These are phyloP conservation scores for Micrastur ruficollis DNA, from an alignment of 2,797 vertebrate species.

Conservation along the genomic window DNA sequence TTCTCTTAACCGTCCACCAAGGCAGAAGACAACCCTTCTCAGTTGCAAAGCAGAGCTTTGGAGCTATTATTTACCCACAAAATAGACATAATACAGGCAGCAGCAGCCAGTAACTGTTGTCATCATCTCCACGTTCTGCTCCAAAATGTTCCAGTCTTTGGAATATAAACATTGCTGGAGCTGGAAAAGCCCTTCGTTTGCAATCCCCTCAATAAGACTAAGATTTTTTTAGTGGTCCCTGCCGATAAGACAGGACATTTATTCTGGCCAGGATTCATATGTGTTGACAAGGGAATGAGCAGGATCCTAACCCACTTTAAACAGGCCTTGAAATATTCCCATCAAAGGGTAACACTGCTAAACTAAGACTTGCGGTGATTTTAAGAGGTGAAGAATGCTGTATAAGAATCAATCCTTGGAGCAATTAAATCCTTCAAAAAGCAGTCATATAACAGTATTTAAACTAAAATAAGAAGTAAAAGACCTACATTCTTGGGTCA, in stretches of 20 bases:
- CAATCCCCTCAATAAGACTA: background rate
- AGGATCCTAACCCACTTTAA: background rate
- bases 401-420: background rate
- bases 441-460: slow-evolving; percentile 26
- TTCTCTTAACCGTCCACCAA: background rate
- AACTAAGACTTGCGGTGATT: background rate
- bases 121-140: background rate
- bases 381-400: background rate
- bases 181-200: background rate
- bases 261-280: background rate
- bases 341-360: background rate
- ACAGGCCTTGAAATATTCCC: background rate
- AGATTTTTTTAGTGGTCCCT: background rate
- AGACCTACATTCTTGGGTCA: background rate
- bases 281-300: background rate
- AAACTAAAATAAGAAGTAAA: background rate
- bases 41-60: background rate
- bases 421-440: slow-evolving; percentile 21
- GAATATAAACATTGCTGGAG: background rate
- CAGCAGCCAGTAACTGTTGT: background rate
- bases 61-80: background rate
- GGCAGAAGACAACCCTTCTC: background rate
- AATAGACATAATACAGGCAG: background rate
- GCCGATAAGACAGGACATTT: background rate
- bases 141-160: background rate